These are phyloP conservation scores for Tetropium fuscum DNA, from an alignment of 2,888 invertebrate species.

Conservation along the genomic window DNA sequence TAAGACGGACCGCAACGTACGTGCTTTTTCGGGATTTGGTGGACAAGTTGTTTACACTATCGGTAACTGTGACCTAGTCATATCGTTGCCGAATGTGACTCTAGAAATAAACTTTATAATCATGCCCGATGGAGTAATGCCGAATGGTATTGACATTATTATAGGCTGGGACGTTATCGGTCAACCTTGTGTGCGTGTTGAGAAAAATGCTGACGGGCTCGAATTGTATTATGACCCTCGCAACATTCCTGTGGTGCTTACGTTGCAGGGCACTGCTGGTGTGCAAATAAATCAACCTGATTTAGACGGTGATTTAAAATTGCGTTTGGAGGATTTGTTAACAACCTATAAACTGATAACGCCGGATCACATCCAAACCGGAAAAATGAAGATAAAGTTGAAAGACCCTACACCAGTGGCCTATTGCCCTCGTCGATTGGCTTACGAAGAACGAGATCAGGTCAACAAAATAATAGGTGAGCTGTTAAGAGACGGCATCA, in stretches of 20 bases:
- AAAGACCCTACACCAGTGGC: too few relatives aligned
- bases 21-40: conserved; percentile 34
- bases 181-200: neutral
- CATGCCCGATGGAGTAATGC: neutral
- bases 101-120: neutral
- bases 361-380: too few relatives aligned
- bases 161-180: conserved; percentile 18
- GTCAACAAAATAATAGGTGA: too few relatives aligned
- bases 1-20: neutral
- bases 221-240: conserved; percentile 1
- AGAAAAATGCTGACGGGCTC: neutral
- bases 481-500: too few relatives aligned
- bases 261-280: too few relatives aligned
- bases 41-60: conserved; percentile 28
- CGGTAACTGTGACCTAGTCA: conserved; percentile 33
- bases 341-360: too few relatives aligned
- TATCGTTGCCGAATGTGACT: neutral
- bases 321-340: too few relatives aligned
- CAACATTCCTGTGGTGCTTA: neutral
- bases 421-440: too few relatives aligned
- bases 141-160: neutral
- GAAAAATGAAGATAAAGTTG: too few relatives aligned
- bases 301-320: too few relatives aligned
- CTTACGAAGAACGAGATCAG: too few relatives aligned
- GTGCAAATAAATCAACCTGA: too few relatives aligned